Evolutionary conservation across 2,888 invertebrate species (phyloP), one percentile per base, ranked within the genome.

Genomic region (Ophioninae sp.): DNA sequence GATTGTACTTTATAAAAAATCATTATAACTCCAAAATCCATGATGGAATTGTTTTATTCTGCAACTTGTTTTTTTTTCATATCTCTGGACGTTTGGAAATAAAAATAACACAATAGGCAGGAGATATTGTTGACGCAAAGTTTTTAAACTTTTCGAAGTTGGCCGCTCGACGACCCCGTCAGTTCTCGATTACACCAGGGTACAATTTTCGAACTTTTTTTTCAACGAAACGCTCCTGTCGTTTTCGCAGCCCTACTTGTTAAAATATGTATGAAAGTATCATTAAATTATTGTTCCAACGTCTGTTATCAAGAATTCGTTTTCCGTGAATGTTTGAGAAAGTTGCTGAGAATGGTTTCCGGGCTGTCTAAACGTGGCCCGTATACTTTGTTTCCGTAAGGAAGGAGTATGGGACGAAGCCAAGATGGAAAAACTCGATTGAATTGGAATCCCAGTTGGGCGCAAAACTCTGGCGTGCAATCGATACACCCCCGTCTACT

Each of bases 361-460:
- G 3, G 50, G 2, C 17, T 50, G 17, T 13, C 13, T 50, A 50
- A 50, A 50, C 50, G 50, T 50, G 50, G 50, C 50, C 17, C 17
- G 17, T 50, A 50, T 50, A 50, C 50, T 5, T 50, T 50, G 50
- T 17, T 50, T 50, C 5, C 50, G 50, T 50, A 13, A 17, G 50
- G 50, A 17, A 50, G 50, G 50, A 50, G 17, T 50, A 50, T 5
- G 5, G 50, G 50, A 17, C 3, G 13, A 10, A 3, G 6, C 50
- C 50, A 50, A 50, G 17, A 13, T 17, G 50, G 10, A 50, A 17
- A 50, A 50, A 50, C 50, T 50, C 13, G 50, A 50, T 50, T 50
- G 50, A 50, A 50, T 17, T 10, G 17, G 50, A 17, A 50, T 50
- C 74, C 74, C 74, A 64, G 80, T 69, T 50, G 80, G 23, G 56